phyloP scores from a whole-genome alignment of 2,797 vertebrate species.

The Forpus xanthops region DNA sequence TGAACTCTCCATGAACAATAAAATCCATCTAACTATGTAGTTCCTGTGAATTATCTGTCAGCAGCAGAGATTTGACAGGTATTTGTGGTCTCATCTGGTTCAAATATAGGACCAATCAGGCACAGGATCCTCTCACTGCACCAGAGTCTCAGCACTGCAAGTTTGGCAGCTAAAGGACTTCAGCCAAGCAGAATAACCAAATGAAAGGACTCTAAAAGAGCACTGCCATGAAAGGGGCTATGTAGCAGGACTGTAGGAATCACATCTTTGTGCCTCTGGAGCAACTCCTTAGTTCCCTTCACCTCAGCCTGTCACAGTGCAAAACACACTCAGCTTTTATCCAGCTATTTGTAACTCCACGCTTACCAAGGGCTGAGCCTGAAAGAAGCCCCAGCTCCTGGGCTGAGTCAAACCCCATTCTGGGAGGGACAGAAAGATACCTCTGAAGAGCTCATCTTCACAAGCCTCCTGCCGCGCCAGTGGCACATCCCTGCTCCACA shows the following conservation, averaged over 20 bases:
- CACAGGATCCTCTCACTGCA: neutral
- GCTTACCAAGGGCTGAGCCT: neutral
- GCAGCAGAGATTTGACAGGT: neutral
- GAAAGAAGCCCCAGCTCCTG: neutral
- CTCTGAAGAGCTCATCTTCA: neutral
- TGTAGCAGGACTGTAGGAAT: neutral
- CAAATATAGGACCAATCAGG: neutral
- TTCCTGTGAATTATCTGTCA: neutral
- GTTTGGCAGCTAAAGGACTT: neutral
- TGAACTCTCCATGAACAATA: neutral
- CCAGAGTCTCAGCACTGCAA: neutral
- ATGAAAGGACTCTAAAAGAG: neutral
- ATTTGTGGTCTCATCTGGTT: neutral
- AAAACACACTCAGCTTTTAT: neutral
- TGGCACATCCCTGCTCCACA: neutral
- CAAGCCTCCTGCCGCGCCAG: fast-evolving
- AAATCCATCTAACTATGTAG: neutral
- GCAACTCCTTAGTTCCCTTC: neutral
- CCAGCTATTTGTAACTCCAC: neutral
- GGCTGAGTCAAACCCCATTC: neutral
- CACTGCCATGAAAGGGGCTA: neutral
- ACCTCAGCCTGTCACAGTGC: neutral
- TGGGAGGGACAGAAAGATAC: neutral
- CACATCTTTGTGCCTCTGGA: neutral
- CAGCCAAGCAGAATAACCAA: neutral